These are phyloP conservation scores for Octopus sinensis DNA, from an alignment of 1,140 invertebrate genomes.

Conservation along the genomic window DNA sequence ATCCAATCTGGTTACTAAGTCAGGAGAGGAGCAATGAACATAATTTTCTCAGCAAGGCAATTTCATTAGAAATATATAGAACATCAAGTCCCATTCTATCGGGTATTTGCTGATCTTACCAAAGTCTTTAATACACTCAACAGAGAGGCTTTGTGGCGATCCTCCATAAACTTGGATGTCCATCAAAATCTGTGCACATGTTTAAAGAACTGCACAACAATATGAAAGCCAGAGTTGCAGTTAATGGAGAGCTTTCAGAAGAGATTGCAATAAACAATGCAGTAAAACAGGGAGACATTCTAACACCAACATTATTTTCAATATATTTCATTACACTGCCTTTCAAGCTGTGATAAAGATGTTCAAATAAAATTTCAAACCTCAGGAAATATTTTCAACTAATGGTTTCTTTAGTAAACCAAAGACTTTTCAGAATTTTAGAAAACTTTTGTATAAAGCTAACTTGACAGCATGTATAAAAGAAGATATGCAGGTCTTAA, in stretches of 20 bases:
- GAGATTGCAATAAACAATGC: not conserved
- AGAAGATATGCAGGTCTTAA: too few relatives aligned
- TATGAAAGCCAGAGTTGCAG: not conserved
- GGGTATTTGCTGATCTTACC: not conserved
- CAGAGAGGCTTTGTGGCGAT: not conserved
- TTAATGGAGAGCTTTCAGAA: not conserved
- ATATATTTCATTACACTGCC: too few relatives aligned
- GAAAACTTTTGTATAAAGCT: too few relatives aligned
- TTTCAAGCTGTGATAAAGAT: too few relatives aligned
- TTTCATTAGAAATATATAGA: not conserved
- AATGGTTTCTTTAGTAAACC: too few relatives aligned
- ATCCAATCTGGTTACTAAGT: too few relatives aligned
- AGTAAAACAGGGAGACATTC: not conserved
- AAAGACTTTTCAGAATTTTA: too few relatives aligned
- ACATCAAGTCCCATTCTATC: not conserved
- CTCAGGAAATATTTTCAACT: too few relatives aligned
- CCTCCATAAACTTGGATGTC: not conserved
- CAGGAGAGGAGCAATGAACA: too few relatives aligned
- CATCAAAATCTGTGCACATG: not conserved
- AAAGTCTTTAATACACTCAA: too few relatives aligned
- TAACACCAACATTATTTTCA: not conserved
- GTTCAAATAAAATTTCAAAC: too few relatives aligned
- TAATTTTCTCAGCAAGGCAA: not conserved
- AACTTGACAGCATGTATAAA: too few relatives aligned
- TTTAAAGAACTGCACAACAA: not conserved